A percentile compares a stretch with the other conserved stretches of the same genome.
Conservation (phyloP, 2,113 vertebrate species). For the Phycodurus eques region DNA sequence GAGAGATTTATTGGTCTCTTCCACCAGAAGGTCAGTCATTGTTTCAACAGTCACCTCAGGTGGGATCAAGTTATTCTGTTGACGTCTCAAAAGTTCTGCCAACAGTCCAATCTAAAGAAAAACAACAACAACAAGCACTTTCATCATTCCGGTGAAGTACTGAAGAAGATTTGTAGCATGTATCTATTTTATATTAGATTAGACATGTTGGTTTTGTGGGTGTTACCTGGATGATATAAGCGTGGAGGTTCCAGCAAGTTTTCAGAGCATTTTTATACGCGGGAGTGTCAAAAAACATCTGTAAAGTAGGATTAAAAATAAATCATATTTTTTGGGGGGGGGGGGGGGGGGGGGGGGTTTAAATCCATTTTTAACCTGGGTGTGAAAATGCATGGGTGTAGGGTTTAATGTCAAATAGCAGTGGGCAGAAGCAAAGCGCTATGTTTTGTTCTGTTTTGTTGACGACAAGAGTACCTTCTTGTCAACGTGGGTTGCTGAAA, state of each 20-base stretch:
- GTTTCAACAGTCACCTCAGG: background rate
- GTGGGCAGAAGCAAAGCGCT: too few species aligned
- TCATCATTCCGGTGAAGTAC: background rate
- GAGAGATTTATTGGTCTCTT: background rate
- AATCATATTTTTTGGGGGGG: too few species aligned
- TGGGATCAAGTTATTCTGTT: background rate
- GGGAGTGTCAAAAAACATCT: background rate
- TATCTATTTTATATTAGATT: background rate
- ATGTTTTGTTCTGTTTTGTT: too few species aligned
- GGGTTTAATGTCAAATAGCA: too few species aligned
- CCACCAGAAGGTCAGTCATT: background rate
- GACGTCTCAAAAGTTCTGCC: background rate
- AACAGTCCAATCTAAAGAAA: background rate
- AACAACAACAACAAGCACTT: background rate
- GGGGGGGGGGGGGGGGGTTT: fast-evolving
- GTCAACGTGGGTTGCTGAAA: too few species aligned
- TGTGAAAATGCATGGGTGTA: too few species aligned
- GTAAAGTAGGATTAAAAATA: background rate
- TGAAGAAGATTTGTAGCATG: background rate
- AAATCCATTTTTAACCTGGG: too few species aligned
- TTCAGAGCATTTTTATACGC: background rate
- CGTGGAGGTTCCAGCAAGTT: background rate
- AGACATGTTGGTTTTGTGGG: background rate
- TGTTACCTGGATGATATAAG: background rate
- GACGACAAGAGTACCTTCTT: too few species aligned